Evolutionary conservation across 2,113 vertebrate species (phyloP).

Genomic region (Gracilinanus agilis): DNA sequence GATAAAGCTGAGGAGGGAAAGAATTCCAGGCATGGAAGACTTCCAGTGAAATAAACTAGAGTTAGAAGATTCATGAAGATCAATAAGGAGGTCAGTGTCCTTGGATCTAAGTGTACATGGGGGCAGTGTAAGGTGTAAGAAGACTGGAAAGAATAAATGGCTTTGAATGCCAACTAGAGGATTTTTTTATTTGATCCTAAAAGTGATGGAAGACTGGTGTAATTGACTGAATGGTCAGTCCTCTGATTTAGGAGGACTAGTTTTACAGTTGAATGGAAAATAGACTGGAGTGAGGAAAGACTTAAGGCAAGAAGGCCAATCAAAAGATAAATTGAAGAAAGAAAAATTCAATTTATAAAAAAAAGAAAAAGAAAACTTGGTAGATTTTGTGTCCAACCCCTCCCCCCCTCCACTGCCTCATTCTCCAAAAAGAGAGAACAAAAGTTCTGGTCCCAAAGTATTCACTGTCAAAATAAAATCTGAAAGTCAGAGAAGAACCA

Average conservation of each 20-base stretch:
- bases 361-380: no score
- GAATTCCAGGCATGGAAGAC: not conserved
- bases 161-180: not conserved
- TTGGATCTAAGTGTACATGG: no score
- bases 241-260: not conserved
- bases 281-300: no score
- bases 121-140: not conserved
- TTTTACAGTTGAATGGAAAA: not conserved
- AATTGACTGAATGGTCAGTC: not conserved
- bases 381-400: no score
- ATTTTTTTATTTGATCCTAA: not conserved
- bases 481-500: not conserved
- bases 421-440: no score
- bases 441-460: no score
- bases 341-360: no score
- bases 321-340: no score
- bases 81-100: no score
- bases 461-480: no score
- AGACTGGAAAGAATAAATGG: not conserved
- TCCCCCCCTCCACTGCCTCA: no score
- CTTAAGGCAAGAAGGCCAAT: not conserved
- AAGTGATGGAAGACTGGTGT: not conserved
- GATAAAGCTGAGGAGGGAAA: not conserved
- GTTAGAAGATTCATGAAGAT: not conserved
- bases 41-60: not conserved